Percentiles rank a stretch among this genome's conserved stretches.
These are phyloP conservation scores for Campaea margaritaria DNA, from an alignment of 2,888 invertebrate species.

Conservation along the genomic window DNA sequence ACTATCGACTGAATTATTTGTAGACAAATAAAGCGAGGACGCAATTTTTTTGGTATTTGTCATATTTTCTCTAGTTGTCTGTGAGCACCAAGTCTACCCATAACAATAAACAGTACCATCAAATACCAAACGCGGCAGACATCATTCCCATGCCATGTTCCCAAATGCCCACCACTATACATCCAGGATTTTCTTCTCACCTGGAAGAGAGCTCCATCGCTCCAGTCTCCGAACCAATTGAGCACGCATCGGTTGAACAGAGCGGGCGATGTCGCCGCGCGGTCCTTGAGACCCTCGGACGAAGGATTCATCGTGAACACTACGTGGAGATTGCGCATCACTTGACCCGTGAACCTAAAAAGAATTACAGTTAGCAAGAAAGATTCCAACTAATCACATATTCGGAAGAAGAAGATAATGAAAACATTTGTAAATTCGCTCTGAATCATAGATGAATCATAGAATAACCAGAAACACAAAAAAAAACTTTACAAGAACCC, in stretches of 20 bases:
- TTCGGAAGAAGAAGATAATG: neutral
- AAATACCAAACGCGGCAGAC: too few species aligned
- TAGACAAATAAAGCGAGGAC: too few species aligned
- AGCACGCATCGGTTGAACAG: conserved; percentile 99
- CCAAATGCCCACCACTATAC: neutral
- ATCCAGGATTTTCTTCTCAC: conserved; percentile 64
- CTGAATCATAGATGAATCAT: too few species aligned
- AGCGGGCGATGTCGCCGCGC: conserved; percentile 99
- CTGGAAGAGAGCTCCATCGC: conserved; percentile 97
- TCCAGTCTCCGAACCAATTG: conserved; percentile 99
- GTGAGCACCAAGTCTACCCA: too few species aligned
- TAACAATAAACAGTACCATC: too few species aligned
- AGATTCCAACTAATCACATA: neutral
- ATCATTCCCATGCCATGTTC: too few species aligned
- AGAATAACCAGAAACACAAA: too few species aligned
- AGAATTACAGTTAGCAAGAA: neutral
- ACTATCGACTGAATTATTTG: too few species aligned
- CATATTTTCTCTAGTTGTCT: too few species aligned
- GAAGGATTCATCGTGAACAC: conserved; percentile 99
- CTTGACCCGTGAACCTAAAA: conserved; percentile 95
- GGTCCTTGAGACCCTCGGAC: conserved; percentile 98
- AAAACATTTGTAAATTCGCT: neutral
- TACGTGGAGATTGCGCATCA: conserved; percentile 99
- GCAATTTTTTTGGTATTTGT: too few species aligned
- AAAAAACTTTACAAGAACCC: too few species aligned